Percentiles rank a stretch among this genome's conserved stretches.
phyloP scores from a whole-genome alignment of 2,113 vertebrate genomes.

The Pelvicachromis taeniatus region DNA sequence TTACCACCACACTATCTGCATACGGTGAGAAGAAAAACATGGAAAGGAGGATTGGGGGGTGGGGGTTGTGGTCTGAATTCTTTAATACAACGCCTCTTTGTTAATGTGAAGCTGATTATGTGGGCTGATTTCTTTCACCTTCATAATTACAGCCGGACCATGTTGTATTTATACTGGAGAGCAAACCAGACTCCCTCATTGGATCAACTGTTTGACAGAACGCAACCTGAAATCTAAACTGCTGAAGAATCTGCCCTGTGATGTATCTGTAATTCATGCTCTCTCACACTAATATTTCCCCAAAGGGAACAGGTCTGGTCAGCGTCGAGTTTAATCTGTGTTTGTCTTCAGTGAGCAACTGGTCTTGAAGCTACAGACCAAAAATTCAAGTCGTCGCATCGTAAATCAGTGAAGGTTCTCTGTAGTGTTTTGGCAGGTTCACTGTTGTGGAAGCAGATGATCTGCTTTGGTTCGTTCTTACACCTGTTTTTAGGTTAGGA shows the following conservation, averaged over 20 bases:
- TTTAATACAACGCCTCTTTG: conserved; percentile 30
- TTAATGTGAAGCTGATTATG: conserved; percentile 40
- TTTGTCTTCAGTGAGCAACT: conserved; percentile 11
- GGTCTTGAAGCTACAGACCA: neutral
- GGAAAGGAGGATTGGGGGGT: too few species aligned
- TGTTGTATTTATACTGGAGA: conserved; percentile 2
- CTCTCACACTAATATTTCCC: neutral
- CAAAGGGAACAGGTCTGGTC: conserved; percentile 10
- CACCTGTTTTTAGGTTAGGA: neutral
- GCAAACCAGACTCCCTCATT: neutral
- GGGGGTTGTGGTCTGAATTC: neutral
- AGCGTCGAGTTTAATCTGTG: neutral
- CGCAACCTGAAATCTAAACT: conserved; percentile 20
- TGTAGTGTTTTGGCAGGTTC: neutral
- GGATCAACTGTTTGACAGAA: conserved; percentile 19
- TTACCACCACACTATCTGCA: neutral
- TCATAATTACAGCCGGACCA: neutral
- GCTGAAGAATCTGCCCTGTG: neutral
- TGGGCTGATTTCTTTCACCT: neutral
- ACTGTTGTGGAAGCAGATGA: neutral
- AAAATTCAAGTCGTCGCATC: neutral
- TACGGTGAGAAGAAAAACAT: neutral
- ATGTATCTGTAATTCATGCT: conserved; percentile 1
- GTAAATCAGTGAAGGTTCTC: neutral
- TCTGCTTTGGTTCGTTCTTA: neutral